Evolutionary conservation across 2,888 invertebrate species (phyloP), one percentile per base, ranked within the genome.

Genomic region (Neocrepidodera transversa): DNA sequence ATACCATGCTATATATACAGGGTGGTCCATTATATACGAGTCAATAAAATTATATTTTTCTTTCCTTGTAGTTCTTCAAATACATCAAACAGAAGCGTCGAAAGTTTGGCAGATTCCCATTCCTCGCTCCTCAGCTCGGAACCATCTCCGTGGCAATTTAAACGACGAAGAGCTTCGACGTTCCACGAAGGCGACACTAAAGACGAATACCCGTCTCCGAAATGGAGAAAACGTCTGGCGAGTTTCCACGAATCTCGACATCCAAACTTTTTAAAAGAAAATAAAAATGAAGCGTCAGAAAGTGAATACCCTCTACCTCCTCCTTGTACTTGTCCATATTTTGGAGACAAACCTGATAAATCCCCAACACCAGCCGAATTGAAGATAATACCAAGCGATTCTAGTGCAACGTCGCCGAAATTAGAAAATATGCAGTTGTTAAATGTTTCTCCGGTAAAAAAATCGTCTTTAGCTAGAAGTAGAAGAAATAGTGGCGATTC

Each of bases 271-370:
- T 35, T 57, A 26, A 55, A 60, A 23, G 60, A 60, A 18, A 63
- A 42, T 57, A 63, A 61, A 49, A 62, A 55, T 42, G 66, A 67
- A 59, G 71, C 71, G 2, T 66, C 67, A 13, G 78, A 76, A 62
- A 73, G 64, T 58, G 69, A 43, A n/a, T 77, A 86, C 17, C 81
- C 86, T 6, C 74, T 91, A 32, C 90, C 91, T 2, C 89, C 90
- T 0, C 90, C 91, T 0, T 92, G 91, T 75, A 90, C 91, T 0
- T 91, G 92, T 71, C 91, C 91, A 0, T 92, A 92, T 70, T 91
- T 92, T 71, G 91, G 92, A 0, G 86, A 88, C 1, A 85, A 86
- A 14, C 77, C 84, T 64, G 82, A 85, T 68, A 80, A 50, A 2
- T 58, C 64, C 2, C 63, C 63, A 2, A 62, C 67, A 5, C 65